Evolutionary conservation across 2,797 vertebrate genomes (phyloP), one percentile per base, ranked within the genome.

Genomic region (Crossoptilon crossoptilon): DNA sequence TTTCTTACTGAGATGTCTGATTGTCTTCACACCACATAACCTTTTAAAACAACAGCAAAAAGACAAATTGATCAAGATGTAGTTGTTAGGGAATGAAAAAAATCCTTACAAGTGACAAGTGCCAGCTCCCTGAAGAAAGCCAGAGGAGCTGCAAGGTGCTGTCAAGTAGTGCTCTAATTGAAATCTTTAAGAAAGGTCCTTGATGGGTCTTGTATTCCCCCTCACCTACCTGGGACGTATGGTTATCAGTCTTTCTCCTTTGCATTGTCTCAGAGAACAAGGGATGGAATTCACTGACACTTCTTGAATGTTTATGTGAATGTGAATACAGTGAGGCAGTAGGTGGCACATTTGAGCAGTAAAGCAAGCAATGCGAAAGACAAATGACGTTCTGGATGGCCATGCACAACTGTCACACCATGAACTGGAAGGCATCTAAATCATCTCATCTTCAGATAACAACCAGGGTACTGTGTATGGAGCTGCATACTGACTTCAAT

Each of bases 221-320:
- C n/a, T 37, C 35, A 17, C 10, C 33, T 63, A 11, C 16, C 27
- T 43, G 4, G 9, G 49, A 46, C 0, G 0, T 12, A 62, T n/a
- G 15, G 10, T 74, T 70, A 22, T 70, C 73, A 35, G 31, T 9
- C 19, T 3, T 75, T 67, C 31, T 87, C 27, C 14, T 5, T 60
- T 63, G 14, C 3, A 2, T 35, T 72, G 33, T 59, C 43, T 26
- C 8, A 9, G 51, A 24, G 44, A 76, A 44, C 4, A 13, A 71
- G 48, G 62, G 23, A 14, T 29, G 33, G 43, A 39, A 76, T 29
- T 18, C 31, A n/a, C 11, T 56, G 31, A 21, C 55, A n/a, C 18
- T n/a, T 56, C 31, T 17, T 53, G 51, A 53, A 53, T 16, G 27
- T 17, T 53, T 19, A 56, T 56, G 55, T 21, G 55, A n/a, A 56